Evolutionary conservation across 2,113 vertebrate genomes (phyloP).

Genomic region (Phycodurus eques): DNA sequence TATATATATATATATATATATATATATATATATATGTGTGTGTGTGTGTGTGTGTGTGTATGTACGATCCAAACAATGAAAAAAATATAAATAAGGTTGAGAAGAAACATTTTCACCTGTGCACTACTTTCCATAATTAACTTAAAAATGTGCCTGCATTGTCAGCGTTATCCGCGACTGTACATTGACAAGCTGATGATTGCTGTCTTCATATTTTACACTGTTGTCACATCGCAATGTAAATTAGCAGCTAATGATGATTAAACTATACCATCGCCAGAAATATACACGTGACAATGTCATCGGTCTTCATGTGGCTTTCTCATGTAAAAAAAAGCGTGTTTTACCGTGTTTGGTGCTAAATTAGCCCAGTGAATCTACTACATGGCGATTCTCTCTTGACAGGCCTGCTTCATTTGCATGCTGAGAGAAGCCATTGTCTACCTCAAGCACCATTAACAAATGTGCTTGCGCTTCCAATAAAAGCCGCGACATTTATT

Average conservation of each 20-base stretch:
- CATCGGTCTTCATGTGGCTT: constrained; percentile 47
- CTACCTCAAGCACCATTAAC: constrained; percentile 46
- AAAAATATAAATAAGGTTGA: background rate
- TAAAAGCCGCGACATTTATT: constrained; percentile 1
- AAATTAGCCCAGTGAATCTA: constrained; percentile 57
- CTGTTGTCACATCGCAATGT: constrained; percentile 29
- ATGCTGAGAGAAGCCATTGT: constrained; percentile 48
- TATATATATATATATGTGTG: too few species aligned
- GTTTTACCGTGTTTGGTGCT: constrained; percentile 48
- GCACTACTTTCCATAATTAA: background rate
- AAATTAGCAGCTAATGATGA: constrained; percentile 38
- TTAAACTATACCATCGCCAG: constrained; percentile 35
- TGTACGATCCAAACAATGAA: background rate
- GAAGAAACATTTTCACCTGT: background rate
- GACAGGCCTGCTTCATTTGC: constrained; percentile 41
- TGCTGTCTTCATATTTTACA: constrained; percentile 16
- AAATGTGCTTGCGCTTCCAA: constrained; percentile 9
- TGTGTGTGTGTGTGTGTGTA: too few species aligned
- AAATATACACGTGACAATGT: constrained; percentile 21
- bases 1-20: too few species aligned
- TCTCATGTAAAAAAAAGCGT: constrained; percentile 12
- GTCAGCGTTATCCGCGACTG: background rate
- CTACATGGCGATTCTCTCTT: constrained; percentile 28
- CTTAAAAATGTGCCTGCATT: background rate
- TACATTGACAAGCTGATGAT: constrained; percentile 15